Conservation (phyloP, 2,113 vertebrate species). For the Myocastor coypus region DNA sequence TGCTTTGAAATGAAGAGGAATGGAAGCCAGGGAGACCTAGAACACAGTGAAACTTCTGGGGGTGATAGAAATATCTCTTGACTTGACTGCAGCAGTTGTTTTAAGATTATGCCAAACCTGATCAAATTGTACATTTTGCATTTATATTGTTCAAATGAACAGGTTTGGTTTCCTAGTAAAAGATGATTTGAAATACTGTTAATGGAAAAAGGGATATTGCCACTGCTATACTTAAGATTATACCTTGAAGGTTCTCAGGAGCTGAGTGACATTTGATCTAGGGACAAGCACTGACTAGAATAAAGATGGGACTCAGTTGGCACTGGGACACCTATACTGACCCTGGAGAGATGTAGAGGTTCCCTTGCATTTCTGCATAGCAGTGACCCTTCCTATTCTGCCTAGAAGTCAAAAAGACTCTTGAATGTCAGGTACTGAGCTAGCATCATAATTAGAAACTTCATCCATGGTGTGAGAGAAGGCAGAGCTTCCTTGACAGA, state of each 20-base stretch:
- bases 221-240: background rate
- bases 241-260: background rate
- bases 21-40: background rate
- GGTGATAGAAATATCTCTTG: background rate
- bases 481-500: no score
- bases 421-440: background rate
- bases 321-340: background rate
- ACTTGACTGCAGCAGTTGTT: background rate
- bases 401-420: background rate
- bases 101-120: background rate
- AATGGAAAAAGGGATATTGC: background rate
- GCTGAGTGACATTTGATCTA: background rate
- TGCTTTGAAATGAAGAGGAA: background rate
- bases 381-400: background rate
- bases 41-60: background rate
- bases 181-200: background rate
- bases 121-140: background rate
- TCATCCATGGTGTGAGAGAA: background rate
- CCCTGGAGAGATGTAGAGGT: background rate
- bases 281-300: background rate
- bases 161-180: background rate
- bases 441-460: background rate
- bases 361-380: background rate
- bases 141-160: background rate
- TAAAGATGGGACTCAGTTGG: background rate